Evolutionary conservation across 2,797 vertebrate species (phyloP).

Genomic region (Echiichthys vipera): DNA sequence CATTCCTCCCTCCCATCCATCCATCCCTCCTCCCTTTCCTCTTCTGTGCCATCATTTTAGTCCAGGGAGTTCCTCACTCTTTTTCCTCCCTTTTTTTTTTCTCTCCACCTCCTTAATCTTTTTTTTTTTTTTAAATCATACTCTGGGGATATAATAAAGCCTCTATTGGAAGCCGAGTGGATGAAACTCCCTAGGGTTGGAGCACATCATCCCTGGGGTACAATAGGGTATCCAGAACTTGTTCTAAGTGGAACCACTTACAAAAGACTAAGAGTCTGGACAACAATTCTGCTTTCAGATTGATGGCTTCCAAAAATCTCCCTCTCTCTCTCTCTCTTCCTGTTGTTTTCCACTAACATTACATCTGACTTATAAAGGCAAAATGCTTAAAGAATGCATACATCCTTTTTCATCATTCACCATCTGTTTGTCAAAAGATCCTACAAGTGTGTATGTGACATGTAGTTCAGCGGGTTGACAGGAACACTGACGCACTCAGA

Average conservation of each 20-base stretch:
- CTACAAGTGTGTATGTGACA: constrained; percentile 4
- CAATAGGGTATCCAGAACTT: not conserved
- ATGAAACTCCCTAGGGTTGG: constrained; percentile 4
- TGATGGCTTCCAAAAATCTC: not conserved
- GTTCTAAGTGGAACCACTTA: constrained; percentile 2
- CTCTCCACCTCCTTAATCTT: constrained; percentile 15
- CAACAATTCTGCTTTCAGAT: not conserved
- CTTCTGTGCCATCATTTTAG: constrained; percentile 59
- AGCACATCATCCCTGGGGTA: not conserved
- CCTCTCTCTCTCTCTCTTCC: no score
- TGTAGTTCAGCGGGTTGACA: constrained; percentile 40
- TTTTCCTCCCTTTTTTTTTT: not conserved
- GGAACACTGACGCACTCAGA: constrained; percentile 66
- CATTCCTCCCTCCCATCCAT: constrained; percentile 53
- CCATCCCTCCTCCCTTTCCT: constrained; percentile 44
- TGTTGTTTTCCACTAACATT: not conserved
- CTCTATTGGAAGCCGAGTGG: not conserved
- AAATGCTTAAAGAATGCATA: not conserved
- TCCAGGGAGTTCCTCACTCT: constrained; percentile 43
- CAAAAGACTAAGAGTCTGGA: not conserved
- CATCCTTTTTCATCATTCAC: not conserved
- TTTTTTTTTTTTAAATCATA: constrained; percentile 24
- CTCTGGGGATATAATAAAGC: constrained; percentile 10
- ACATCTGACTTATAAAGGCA: not conserved
- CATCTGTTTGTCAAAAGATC: constrained; percentile 18